Evolutionary conservation across 2,797 vertebrate species (phyloP), one percentile per base, ranked within the genome.

Genomic region (Manis crassicaudata): DNA sequence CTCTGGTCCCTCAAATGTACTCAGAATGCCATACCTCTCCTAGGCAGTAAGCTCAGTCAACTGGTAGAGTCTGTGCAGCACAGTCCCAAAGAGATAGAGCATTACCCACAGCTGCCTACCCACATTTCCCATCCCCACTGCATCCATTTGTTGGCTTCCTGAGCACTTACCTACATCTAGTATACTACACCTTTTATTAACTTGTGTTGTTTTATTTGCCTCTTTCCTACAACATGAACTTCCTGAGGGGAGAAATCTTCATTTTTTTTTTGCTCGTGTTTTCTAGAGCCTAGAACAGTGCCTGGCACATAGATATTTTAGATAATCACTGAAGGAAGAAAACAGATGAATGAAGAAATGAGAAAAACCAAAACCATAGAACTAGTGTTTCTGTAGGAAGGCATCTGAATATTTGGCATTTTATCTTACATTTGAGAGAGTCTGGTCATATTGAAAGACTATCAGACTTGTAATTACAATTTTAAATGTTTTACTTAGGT

Each of bases 391-490:
- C 62, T 89, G 11, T 81, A 40, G 20, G 27, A 85, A 96, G 62
- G 29, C 17, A 92, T 62, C 29, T 81, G 35, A 85, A 80, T 93
- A 83, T 80, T 70, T 90, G 68, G 11, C 32, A 85, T 76, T 90
- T 79, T 87, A 68, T 37, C 37, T 86, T 63, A 58, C 6, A 32
- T n/a, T 92, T 58, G 35, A 90, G 17, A 86, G 25, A 87, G 68
- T 85, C n/a, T 63, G 46, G 43, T 88, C 62, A 46, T 85, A 62
- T n/a, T 88, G 82, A 94, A 35, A 95, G 60, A 77, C 4, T 60
- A 37, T 54, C 46, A 81, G 54, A 18, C 7, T 94, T 77, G 86
- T 27, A 81, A 77, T 73, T 60, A 86, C 8, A 80, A 75, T 92
- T 80, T 63, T 58, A 89, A 88, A 23, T 54, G 20, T 54, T 92